These are phyloP conservation scores for Drepanosiphum platanoidis DNA, from an alignment of 2,888 invertebrate species.

Conservation along the genomic window DNA sequence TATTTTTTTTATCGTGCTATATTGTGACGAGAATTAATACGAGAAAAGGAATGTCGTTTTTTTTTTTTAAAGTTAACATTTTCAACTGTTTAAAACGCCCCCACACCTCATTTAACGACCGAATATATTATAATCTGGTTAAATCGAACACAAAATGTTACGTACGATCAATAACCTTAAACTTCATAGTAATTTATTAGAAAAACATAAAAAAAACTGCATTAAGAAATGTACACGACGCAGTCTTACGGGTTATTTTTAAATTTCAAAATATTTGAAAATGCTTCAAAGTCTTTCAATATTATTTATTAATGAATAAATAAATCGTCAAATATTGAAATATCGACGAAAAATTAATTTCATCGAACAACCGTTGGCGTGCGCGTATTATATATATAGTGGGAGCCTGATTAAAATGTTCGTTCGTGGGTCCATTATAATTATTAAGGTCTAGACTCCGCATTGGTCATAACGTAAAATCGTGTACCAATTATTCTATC, in stretches of 20 bases:
- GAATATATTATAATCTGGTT: too few species aligned
- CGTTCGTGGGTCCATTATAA: not conserved
- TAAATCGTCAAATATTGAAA: not conserved
- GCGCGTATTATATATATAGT: too few species aligned
- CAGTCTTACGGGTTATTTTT: not conserved
- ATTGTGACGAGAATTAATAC: too few species aligned
- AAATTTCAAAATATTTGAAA: not conserved
- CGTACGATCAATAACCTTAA: too few species aligned
- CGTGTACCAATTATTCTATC: constrained; percentile 12
- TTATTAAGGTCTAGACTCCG: not conserved
- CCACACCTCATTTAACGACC: too few species aligned
- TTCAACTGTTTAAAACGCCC: too few species aligned
- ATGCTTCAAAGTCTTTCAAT: not conserved
- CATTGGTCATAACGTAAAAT: not conserved
- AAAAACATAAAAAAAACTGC: not conserved
- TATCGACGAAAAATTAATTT: not conserved
- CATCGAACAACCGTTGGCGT: too few species aligned
- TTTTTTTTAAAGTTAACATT: too few species aligned
- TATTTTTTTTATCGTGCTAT: too few species aligned
- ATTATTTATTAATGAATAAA: not conserved
- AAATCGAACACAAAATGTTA: too few species aligned
- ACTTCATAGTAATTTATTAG: too few species aligned
- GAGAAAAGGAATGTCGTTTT: too few species aligned
- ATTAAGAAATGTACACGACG: not conserved
- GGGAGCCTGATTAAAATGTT: not conserved